These are phyloP conservation scores for Seira sanloemensis DNA, from an alignment of 2,888 invertebrate species.

Conservation along the genomic window DNA sequence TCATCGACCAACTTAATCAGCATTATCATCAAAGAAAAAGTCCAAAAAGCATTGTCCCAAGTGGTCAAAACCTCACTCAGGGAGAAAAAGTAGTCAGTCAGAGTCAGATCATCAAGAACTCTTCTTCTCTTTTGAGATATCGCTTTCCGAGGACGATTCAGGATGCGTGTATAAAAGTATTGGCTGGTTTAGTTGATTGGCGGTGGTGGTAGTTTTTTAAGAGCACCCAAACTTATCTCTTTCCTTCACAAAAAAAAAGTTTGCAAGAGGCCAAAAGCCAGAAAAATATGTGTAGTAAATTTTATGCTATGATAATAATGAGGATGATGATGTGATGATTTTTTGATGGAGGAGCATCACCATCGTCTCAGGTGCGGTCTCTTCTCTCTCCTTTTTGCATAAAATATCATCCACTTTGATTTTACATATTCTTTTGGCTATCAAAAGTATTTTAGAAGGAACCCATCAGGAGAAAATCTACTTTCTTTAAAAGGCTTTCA, in stretches of 20 bases:
- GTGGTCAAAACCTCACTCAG: not conserved
- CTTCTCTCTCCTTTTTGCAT: not conserved
- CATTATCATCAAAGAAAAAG: constrained; percentile 3
- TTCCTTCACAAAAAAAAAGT: not conserved
- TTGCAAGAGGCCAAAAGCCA: not conserved
- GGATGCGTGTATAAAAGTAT: not conserved
- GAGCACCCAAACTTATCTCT: not conserved
- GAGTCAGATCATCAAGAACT: constrained; percentile 14
- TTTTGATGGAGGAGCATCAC: constrained; percentile 47
- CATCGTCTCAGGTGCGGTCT: constrained; percentile 65
- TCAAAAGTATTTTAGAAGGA: not conserved
- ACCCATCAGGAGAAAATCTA: not conserved
- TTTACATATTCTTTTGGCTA: constrained; percentile 16
- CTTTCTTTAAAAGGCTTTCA: not conserved
- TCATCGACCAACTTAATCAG: constrained; percentile 1
- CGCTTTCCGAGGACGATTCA: not conserved
- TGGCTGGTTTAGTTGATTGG: constrained; percentile 34
- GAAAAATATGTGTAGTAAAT: not conserved
- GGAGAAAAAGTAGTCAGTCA: not conserved
- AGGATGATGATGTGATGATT: constrained; percentile 53
- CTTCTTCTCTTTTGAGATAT: not conserved
- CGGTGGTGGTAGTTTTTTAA: constrained; percentile 6
- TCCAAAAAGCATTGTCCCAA: constrained; percentile 1
- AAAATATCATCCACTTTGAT: not conserved
- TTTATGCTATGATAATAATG: constrained; percentile 20